Evolutionary conservation across 2,113 vertebrate genomes (phyloP).

Genomic region (Murina feae): DNA sequence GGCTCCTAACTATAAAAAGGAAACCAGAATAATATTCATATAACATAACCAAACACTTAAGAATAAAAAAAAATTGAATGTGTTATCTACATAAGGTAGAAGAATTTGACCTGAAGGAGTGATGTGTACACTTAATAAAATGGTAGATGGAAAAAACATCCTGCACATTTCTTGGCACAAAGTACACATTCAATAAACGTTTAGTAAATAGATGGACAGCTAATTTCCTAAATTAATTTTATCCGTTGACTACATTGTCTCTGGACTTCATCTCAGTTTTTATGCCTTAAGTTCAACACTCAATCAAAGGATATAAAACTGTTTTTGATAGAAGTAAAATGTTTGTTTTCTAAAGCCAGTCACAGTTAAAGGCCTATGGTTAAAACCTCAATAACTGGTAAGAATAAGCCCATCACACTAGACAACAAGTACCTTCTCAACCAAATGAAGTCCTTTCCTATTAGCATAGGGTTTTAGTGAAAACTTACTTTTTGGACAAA

Average conservation of each 20-base stretch:
- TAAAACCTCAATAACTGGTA: neutral
- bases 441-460: neutral
- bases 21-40: neutral
- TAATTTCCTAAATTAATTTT: neutral
- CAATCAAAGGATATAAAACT: neutral
- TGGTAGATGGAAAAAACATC: neutral
- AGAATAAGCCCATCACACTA: neutral
- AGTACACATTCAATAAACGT: neutral
- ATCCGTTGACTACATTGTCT: neutral
- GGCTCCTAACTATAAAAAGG: neutral
- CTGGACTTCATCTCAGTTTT: neutral
- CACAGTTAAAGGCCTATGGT: neutral
- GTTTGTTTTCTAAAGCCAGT: neutral
- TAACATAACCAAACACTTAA: neutral
- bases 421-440: neutral
- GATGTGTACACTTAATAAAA: neutral
- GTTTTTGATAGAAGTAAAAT: neutral
- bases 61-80: neutral
- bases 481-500: neutral
- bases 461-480: neutral
- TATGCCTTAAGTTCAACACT: neutral
- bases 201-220: neutral
- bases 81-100: neutral
- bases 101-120: neutral
- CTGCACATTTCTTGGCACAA: neutral